Evolutionary conservation across 2,113 vertebrate species (phyloP).

Genomic region (Paradisaea rubra): DNA sequence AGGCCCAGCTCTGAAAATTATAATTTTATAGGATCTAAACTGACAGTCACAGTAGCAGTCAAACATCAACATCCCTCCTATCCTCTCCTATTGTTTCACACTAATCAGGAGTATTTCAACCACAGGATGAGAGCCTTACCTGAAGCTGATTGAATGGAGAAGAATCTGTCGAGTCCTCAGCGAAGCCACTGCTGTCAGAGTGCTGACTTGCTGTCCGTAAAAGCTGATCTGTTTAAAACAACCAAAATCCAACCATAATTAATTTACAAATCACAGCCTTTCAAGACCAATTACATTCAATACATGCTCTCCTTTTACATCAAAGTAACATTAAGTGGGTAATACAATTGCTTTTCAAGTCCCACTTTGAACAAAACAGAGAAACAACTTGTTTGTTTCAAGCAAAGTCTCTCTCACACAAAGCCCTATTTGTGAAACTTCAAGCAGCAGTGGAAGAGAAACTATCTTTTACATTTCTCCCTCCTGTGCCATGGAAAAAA

Average conservation of each 20-base stretch:
- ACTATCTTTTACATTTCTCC: not conserved
- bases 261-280: not conserved
- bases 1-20: not conserved
- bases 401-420: not conserved
- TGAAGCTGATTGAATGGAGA: conserved; percentile 77
- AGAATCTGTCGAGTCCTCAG: conserved; percentile 86
- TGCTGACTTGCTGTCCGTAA: conserved; percentile 88
- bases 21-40: not conserved
- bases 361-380: not conserved
- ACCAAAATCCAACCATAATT: not conserved
- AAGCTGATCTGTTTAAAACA: conserved; percentile 71
- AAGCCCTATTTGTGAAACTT: not conserved
- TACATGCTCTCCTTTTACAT: not conserved
- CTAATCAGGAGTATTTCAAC: not conserved
- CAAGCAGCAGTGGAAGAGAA: not conserved
- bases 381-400: not conserved
- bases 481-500: not conserved
- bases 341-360: not conserved
- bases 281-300: not conserved
- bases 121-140: conserved; percentile 63
- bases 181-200: conserved; percentile 97
- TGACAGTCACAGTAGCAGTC: fast-evolving
- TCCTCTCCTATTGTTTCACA: not conserved
- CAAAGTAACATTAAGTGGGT: not conserved
- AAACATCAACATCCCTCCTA: not conserved